These are phyloP conservation scores for Acanthoscelides obtectus DNA, from an alignment of 2,888 invertebrate species.

Conservation along the genomic window DNA sequence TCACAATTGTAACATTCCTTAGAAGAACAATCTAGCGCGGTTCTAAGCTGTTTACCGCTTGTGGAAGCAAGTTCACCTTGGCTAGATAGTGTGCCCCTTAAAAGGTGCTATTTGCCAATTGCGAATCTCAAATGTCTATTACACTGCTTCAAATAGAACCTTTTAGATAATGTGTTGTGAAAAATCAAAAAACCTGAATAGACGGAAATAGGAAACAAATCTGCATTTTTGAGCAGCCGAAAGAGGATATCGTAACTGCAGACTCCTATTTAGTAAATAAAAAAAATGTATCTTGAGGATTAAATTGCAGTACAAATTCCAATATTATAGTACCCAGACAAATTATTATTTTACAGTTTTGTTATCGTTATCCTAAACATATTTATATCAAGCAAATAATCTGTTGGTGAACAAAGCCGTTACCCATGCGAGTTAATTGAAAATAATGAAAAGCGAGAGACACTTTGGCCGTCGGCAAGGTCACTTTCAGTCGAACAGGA, in stretches of 20 bases:
- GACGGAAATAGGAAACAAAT: too few relatives aligned
- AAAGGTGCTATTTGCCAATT: neutral
- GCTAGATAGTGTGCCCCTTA: neutral
- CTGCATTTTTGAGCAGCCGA: too few relatives aligned
- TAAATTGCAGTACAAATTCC: too few relatives aligned
- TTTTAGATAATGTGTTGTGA: neutral
- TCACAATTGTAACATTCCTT: neutral
- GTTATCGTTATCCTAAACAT: neutral
- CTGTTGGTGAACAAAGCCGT: neutral
- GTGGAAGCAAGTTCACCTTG: neutral
- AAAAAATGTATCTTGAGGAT: too few relatives aligned
- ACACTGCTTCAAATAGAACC: neutral
- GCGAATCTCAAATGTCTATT: neutral
- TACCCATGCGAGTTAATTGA: neutral
- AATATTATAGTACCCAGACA: too few relatives aligned
- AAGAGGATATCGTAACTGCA: too few relatives aligned
- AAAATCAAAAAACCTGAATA: too few relatives aligned
- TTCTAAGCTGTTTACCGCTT: neutral
- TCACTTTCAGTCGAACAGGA: slow-evolving; percentile 14
- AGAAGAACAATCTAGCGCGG: neutral
- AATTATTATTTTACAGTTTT: too few relatives aligned
- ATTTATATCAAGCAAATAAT: neutral
- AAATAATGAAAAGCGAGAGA: neutral
- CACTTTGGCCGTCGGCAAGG: slow-evolving; percentile 8
- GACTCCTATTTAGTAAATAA: too few relatives aligned